Conservation (phyloP, 2,113 vertebrate genomes). For the Motacilla tschutschensis region DNA sequence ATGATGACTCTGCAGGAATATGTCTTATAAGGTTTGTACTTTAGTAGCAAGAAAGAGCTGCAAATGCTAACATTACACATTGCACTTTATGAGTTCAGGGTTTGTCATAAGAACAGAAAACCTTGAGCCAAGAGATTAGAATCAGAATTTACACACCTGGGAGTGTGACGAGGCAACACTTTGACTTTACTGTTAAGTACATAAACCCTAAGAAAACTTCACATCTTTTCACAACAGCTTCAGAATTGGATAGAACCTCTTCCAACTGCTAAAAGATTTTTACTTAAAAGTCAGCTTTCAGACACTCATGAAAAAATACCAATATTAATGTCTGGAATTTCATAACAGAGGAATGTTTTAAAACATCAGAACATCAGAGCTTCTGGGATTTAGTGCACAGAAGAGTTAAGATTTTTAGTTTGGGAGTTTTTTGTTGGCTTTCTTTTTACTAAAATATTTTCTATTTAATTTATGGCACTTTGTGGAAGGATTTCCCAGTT, state of each 20-base stretch:
- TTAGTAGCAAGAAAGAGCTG: background rate
- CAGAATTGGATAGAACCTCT: background rate
- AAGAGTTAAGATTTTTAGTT: background rate
- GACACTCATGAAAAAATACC: background rate
- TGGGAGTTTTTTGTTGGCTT: fast-evolving
- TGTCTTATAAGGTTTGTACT: background rate
- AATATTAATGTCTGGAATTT: background rate
- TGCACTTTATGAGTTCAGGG: background rate
- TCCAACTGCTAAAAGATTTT: background rate
- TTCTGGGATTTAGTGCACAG: background rate
- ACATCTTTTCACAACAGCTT: background rate
- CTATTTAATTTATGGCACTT: background rate
- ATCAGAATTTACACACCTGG: background rate
- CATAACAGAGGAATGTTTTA: background rate
- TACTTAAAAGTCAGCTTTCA: background rate
- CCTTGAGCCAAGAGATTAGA: background rate
- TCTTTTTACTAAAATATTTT: background rate
- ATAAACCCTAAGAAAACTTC: background rate
- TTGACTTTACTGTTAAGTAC: background rate
- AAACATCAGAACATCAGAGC: background rate
- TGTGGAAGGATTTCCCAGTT: background rate
- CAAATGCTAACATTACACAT: background rate
- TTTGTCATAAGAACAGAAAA: background rate
- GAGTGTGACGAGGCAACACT: background rate
- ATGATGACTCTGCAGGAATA: background rate